Evolutionary conservation across 2,113 vertebrate species (phyloP), one percentile per base, ranked within the genome.

Genomic region (Sturnira hondurensis): DNA sequence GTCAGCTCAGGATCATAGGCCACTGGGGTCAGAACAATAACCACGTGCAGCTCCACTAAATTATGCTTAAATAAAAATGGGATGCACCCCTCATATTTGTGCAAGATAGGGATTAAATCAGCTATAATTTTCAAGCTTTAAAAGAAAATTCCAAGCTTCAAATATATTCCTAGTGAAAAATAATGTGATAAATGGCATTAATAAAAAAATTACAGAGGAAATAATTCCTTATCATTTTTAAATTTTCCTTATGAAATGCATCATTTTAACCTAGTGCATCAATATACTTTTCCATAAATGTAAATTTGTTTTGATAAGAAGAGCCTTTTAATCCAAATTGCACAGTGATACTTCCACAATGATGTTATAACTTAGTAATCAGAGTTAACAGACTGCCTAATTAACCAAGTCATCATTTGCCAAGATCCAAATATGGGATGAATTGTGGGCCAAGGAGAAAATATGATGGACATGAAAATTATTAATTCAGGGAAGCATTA

Each of bases 301-400:
- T 93, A 97, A 96, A 95, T 96, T 85, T 96, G 97, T 97, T 98
- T 98, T 98, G 97, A 97, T 96, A 95, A 98, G 95, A 98, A 98
- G 97, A 95, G 97, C 90, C 97, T 97, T 96, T 98, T 95, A 98
- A 98, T 98, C 98, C 98, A 98, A 98, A 98, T 97, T 96, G 98
- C 96, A 98, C 98, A 98, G 97, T 68, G 93, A 98, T 95, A 92
- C 95, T 98, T 98, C 98, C 90, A 96, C 96, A 91, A 96, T 96
- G 96, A 97, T 97, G 97, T 93, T 97, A 96, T 97, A 97, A 98
- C 98, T 98, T 93, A 96, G 96, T 94, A 97, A 95, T 97, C 97
- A 98, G 97, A 98, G 98, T 98, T 98, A 98, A 98, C 97, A 98
- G 98, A 98, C 96, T 98, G 96, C 95, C 86, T 97, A 96, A 98